These are phyloP conservation scores for Labia minor DNA, from an alignment of 2,888 invertebrate genomes.

Conservation along the genomic window DNA sequence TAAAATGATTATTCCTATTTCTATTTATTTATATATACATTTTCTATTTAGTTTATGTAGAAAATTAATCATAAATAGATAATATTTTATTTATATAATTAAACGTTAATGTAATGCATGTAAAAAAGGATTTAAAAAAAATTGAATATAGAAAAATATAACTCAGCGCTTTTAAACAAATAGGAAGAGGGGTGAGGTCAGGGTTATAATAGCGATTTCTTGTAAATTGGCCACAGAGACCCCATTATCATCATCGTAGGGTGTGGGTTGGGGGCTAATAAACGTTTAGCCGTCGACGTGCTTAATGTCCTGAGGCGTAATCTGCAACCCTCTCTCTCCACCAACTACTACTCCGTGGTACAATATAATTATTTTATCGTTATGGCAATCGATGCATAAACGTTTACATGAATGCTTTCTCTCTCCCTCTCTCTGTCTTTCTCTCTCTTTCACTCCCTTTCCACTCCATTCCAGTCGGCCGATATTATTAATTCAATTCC, in stretches of 20 bases:
- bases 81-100: no score
- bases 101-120: no score
- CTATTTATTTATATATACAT: no score
- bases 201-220: background rate
- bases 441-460: no score
- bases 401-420: background rate
- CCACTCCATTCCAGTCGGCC: no score
- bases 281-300: slow-evolving; percentile 19
- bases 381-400: background rate
- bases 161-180: background rate
- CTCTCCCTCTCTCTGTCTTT: no score
- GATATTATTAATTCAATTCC: no score
- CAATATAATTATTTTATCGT: slow-evolving; percentile 13
- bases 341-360: background rate
- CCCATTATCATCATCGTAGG: slow-evolving; percentile 2
- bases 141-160: no score
- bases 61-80: no score
- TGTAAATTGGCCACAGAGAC: slow-evolving; percentile 1
- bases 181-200: background rate
- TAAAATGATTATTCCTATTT: no score
- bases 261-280: background rate
- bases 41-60: no score
- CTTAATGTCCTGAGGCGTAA: slow-evolving; percentile 19
- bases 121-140: no score
- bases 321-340: slow-evolving; percentile 27